These are phyloP conservation scores for Drosophila willistoni DNA, from an alignment of 1,140 invertebrate species.

Conservation along the genomic window DNA sequence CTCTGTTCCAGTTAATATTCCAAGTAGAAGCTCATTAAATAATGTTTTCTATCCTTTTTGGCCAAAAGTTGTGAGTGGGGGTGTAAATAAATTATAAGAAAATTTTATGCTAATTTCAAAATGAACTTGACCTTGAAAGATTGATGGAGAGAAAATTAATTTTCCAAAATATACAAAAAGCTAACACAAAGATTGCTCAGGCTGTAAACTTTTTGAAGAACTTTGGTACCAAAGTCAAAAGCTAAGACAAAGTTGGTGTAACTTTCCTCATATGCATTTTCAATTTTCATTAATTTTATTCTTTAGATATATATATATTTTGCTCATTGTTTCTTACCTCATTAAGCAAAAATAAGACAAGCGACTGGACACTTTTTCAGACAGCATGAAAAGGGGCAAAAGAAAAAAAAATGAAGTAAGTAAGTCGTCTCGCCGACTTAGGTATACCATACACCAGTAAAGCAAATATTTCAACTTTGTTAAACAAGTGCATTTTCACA, in stretches of 20 bases:
- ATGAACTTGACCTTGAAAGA: conserved; percentile 12
- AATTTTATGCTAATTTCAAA: conserved; percentile 10
- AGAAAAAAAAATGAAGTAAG: no score
- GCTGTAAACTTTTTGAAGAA: conserved; percentile 6
- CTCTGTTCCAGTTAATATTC: neutral
- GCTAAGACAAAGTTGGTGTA: conserved; percentile 1
- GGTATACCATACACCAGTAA: no score
- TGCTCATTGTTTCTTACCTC: neutral
- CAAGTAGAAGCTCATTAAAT: neutral
- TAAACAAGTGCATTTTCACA: no score
- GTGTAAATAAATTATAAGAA: conserved; percentile 1
- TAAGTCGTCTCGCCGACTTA: no score
- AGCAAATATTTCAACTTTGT: no score
- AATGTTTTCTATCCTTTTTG: neutral
- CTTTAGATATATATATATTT: neutral
- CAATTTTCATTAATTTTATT: conserved; percentile 1
- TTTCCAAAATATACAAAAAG: neutral
- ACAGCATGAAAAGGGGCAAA: neutral
- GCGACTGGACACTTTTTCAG: conserved; percentile 3
- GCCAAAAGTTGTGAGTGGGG: neutral
- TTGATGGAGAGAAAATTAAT: conserved; percentile 8
- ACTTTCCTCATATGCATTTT: neutral
- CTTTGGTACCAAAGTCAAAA: conserved; percentile 4
- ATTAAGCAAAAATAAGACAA: neutral
- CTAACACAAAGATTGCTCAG: neutral